Percentiles rank a stretch among this genome's conserved stretches.
Evolutionary conservation across 2,797 vertebrate genomes (phyloP).

Genomic region (Sebastes vulpes): DNA sequence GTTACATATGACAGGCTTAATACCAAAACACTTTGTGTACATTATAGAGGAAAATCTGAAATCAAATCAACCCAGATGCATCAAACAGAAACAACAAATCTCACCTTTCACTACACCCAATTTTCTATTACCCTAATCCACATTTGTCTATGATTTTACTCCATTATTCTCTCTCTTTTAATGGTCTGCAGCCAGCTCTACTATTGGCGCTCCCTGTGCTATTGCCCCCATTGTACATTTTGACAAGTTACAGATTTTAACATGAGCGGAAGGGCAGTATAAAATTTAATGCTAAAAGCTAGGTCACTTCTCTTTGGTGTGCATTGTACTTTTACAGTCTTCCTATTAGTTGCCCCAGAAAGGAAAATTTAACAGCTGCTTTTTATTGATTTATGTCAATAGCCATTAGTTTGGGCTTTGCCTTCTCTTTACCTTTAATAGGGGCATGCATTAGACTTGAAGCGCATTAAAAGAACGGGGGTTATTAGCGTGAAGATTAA

Average conservation of each 20-base stretch:
- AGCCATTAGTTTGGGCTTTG: conserved; percentile 78
- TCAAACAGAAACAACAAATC: background rate
- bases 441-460: conserved; percentile 61
- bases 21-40: conserved; percentile 11
- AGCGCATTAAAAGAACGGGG: conserved; percentile 66
- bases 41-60: background rate
- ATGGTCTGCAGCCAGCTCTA: conserved; percentile 26
- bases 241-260: conserved; percentile 77
- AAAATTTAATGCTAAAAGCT: conserved; percentile 74
- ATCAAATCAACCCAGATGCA: background rate
- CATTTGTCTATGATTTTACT: conserved; percentile 9
- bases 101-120: background rate
- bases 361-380: conserved; percentile 77
- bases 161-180: conserved; percentile 22
- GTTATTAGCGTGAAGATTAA: conserved; percentile 86
- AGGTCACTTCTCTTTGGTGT: conserved; percentile 77
- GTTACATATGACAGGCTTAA: conserved; percentile 29
- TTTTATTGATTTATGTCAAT: conserved; percentile 84
- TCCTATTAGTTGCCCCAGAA: conserved; percentile 78
- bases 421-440: conserved; percentile 73
- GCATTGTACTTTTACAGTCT: conserved; percentile 81
- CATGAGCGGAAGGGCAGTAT: conserved; percentile 65
- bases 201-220: conserved; percentile 45
- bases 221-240: conserved; percentile 54
- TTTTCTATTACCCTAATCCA: background rate